Evolutionary conservation across 2,113 vertebrate genomes (phyloP), one percentile per base, ranked within the genome.

Genomic region (Lasiurus borealis): DNA sequence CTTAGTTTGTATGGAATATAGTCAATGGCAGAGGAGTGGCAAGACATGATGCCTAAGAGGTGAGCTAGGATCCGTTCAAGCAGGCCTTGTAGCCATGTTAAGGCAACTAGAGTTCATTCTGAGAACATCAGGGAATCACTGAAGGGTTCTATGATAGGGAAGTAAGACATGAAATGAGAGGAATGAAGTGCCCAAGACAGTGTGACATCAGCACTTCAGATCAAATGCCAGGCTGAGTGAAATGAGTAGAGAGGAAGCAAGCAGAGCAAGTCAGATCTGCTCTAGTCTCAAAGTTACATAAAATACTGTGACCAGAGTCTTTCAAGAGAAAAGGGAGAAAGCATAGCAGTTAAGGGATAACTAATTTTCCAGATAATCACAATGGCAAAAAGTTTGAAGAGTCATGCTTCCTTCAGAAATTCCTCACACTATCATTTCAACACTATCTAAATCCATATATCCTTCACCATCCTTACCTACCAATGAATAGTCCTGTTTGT

Each of bases 301-400:
- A 34, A 88, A 82, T 52, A 85, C 44, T 52, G 29, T 57, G 29
- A 57, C 31, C 48, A 46, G 46, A 68, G 66, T 89, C 84, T 88
- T 71, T 93, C 50, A 82, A 31, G 54, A 66, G 18, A 44, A 77
- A 64, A 87, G 66, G 36, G 40, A 96, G 50, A 92, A 84, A 88
- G 29, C 40, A 85, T 10, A 91, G 66, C 78, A 69, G 44, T 68
- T 71, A 57, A 14, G 19, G n/a, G 25, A 23, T 15, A 16, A 89
- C 9, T n/a, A 46, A 40, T 46, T 90, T 69, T 36, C 62, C 85
- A 95, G 57, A 62, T 36, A 71, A 80, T 29, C 6, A 75, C 54
- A 73, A 21, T 9, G 76, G 69, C 34, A 75, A 83, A 36, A 29
- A 80, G 11, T 34, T 52, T 66, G 27, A 68, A 69, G 50, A 83